A percentile compares a stretch with the other conserved stretches of the same genome.
Evolutionary conservation across 1,140 invertebrate genomes (phyloP).

Genomic region (Cryptotermes secundus): DNA sequence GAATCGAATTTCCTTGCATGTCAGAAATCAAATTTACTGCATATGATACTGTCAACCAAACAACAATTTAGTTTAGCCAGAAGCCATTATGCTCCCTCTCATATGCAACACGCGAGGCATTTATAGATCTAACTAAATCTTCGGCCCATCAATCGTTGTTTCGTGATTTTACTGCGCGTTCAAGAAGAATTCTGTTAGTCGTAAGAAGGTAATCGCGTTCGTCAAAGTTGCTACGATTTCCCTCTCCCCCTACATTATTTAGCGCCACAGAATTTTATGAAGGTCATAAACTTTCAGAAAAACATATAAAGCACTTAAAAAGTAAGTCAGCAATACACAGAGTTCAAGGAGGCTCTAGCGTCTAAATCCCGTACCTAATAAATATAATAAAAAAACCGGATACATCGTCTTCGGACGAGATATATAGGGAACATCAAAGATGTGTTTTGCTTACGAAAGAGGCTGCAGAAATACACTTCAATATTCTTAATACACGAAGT

Average conservation of each 20-base stretch:
- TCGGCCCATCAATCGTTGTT: neutral
- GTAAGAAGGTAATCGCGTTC: neutral
- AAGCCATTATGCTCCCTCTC: neutral
- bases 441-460: no score
- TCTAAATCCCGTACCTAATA: neutral
- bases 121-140: neutral
- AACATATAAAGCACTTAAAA: neutral
- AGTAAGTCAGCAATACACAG: neutral
- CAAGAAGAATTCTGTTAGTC: neutral
- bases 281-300: neutral
- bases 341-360: neutral
- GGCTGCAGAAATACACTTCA: no score
- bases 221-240: neutral
- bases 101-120: neutral
- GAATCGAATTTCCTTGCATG: neutral
- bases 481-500: no score
- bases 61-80: neutral
- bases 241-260: neutral
- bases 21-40: conserved; percentile 1
- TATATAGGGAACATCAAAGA: neutral
- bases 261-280: neutral
- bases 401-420: neutral
- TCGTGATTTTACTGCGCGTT: neutral
- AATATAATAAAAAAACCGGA: neutral
- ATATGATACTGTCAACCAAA: conserved; percentile 1